phyloP scores from a whole-genome alignment of 2,797 vertebrate genomes.

The Bovichtus diacanthus region DNA sequence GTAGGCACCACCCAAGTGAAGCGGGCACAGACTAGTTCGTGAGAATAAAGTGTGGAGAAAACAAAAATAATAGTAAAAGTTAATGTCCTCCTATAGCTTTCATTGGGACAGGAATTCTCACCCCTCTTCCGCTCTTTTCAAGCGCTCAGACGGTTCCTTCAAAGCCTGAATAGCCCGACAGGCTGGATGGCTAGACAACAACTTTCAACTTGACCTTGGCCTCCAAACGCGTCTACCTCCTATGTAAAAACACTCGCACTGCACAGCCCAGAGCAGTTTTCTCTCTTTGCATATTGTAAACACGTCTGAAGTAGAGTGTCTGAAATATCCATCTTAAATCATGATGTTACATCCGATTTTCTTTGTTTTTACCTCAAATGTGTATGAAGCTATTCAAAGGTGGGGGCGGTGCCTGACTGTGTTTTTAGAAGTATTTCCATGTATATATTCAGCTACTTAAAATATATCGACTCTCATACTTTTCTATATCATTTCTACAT shows the following conservation, averaged over 20 bases:
- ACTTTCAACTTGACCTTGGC: conserved; percentile 99
- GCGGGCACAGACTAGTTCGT: conserved; percentile 44
- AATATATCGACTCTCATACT: neutral
- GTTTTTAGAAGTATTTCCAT: neutral
- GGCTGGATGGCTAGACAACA: conserved; percentile 89
- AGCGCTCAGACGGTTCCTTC: conserved; percentile 81
- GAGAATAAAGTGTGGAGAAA: conserved; percentile 66
- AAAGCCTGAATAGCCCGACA: conserved; percentile 86
- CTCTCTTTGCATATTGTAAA: conserved; percentile 72
- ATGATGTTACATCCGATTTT: neutral
- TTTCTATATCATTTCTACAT: neutral
- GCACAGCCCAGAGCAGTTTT: conserved; percentile 72
- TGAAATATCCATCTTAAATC: conserved; percentile 9
- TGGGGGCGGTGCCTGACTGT: neutral
- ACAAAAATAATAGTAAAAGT: conserved; percentile 83
- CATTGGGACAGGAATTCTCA: conserved; percentile 84
- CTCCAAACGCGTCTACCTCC: conserved; percentile 89
- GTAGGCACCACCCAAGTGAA: conserved; percentile 36
- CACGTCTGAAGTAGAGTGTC: conserved; percentile 57
- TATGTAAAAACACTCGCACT: conserved; percentile 82
- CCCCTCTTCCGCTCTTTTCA: conserved; percentile 85
- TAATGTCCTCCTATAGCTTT: conserved; percentile 83
- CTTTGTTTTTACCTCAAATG: neutral
- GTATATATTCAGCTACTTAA: neutral
- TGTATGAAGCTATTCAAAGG: neutral